A percentile compares a stretch with the other conserved stretches of the same genome.
Conservation (phyloP, 2,888 invertebrate genomes). For the Exephanes ischioxanthus region DNA sequence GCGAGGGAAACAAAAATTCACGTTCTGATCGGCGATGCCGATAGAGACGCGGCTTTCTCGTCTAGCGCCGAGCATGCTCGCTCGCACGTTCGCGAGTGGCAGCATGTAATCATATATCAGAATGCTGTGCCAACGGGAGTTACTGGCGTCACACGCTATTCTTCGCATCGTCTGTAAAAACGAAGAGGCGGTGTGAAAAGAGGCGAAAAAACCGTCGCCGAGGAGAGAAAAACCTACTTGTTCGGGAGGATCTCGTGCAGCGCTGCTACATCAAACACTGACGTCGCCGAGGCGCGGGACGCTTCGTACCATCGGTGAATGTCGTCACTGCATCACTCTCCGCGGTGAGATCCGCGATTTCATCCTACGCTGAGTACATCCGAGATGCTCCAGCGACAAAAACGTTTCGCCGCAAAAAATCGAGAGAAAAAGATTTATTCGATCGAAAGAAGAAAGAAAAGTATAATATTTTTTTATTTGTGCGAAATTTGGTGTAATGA, state of each 20-base stretch:
- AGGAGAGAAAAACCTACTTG: neutral
- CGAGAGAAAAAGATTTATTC: neutral
- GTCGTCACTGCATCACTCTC: neutral
- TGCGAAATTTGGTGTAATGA: too few relatives aligned
- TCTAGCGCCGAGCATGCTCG: slow-evolving; percentile 2
- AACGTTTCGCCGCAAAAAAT: neutral
- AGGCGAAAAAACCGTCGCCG: neutral
- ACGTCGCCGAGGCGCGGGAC: neutral
- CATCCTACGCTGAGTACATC: neutral
- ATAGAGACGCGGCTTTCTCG: slow-evolving; percentile 23
- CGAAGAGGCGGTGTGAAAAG: neutral
- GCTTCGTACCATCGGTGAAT: neutral
- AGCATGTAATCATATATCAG: slow-evolving; percentile 43
- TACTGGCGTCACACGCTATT: slow-evolving; percentile 52
- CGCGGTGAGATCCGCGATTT: neutral
- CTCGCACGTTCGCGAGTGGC: neutral
- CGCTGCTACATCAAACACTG: neutral
- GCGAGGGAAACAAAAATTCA: slow-evolving; percentile 44
- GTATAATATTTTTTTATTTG: too few relatives aligned
- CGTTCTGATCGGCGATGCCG: slow-evolving; percentile 46
- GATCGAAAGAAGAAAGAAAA: too few relatives aligned
- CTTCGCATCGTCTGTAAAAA: slow-evolving; percentile 8
- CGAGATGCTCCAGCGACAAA: neutral
- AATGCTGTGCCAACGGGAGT: slow-evolving; percentile 32
- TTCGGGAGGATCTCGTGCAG: neutral